Base-by-base conservation (phyloP, 2,888 invertebrate species). In the Trissoscelio sp. region DNA sequence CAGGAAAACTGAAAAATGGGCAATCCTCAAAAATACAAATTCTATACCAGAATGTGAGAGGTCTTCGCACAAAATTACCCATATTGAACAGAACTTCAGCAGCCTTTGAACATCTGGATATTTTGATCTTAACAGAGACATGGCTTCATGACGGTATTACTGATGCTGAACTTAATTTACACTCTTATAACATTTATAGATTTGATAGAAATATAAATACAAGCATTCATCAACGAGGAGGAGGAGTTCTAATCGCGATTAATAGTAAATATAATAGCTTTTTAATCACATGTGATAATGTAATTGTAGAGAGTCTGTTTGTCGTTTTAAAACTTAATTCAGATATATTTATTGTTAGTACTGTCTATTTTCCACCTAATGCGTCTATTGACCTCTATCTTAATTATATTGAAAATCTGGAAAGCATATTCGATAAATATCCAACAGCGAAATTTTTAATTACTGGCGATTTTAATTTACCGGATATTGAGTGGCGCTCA, bases 41-140 rank as follows among this genome's bases (percentile, higher is more conserved):
- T 12, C 28, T 20, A 11, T 31, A 53, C 12, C 53, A 53, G n/a
- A 53, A 53, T 53, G 53, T 53, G 12, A 22, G 53, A n/a, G 53
- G 53, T 6, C 53, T 53, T 53, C 31, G 53, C 1, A 53, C 53
- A 0, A 53, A 53, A 7, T 7, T 31, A 12, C 14, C 53, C 5
- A n/a, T 5, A 20, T 6, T 53, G 12, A 11, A 6, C 1, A 7
- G 6, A 7, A 14, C 53, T 6, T n/a, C 14, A 24, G 2, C 53
- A 5, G 4, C 31, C 2, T 31, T 28, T 9, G 31, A 31, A 5
- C 28, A 53, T 22, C n/a, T 28, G 6, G 53, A 53, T 14, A 9
- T 53, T 14, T 5, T 53, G 3, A 53, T 53, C n/a, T 24, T 53
- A 9, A 53, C 12, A 6, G 53, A 53, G 14, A 53, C 53, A 5